Evolutionary conservation across 2,888 invertebrate species (phyloP), one percentile per base, ranked within the genome.

Genomic region (Macropis europaea): DNA sequence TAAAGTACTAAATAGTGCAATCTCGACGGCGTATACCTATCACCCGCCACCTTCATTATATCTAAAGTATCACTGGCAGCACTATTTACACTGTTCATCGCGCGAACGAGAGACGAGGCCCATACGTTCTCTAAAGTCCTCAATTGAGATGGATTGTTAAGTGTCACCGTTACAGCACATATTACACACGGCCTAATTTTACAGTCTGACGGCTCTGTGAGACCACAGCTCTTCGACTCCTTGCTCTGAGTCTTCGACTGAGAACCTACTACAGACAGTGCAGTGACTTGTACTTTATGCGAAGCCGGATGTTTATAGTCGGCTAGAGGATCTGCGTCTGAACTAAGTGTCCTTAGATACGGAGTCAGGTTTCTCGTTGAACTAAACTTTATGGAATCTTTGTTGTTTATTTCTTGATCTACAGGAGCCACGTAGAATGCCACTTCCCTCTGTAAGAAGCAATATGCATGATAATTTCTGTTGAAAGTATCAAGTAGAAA

Each of bases 1-100:
- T 94, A 94, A 0, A 95, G 92, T 15, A 95, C 91, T 47, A 95
- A 90, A 87, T 94, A 94, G 76, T 86, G 87, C 66, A 80, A 85
- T 77, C 71, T 89, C 61, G 82, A 84, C 71, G 79, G 86, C 74
- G 76, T 88, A 81, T 86, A 79, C 77, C 86, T 83, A 82, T 89
- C 84, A 79, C 87, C 73, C 77, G 87, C 89, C 30, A 91, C 90
- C 66, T 91, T 91, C 90, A 92, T 91, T 73, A 92, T 91, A 77
- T 91, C 91, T 61, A 91, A 86, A 36, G 82, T 85, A 77, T 90
- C 88, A 82, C 89, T 90, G 54, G 89, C 84, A 38, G 89, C 95
- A 89, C 94, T 93, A 85, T 95, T 95, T 64, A 95, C 94, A 86
- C 94, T 94, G 87, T 96, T 95, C 92, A 96, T 94, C 11, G 95